These are phyloP conservation scores for Acrossocheilus fasciatus DNA, from an alignment of 2,797 vertebrate genomes.

Conservation along the genomic window DNA sequence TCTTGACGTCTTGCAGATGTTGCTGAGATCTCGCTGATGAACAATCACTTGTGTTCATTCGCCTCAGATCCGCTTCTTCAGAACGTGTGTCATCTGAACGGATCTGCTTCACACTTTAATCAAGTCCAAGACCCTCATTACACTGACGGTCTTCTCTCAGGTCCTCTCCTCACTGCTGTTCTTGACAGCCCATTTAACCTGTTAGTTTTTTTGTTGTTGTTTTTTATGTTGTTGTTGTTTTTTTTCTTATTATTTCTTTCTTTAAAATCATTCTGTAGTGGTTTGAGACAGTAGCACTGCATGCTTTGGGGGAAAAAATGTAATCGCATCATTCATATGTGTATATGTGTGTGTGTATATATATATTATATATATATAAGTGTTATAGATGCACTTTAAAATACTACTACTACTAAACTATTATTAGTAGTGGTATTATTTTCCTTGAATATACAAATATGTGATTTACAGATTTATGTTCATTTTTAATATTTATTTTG, in stretches of 20 bases:
- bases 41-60: slow-evolving; percentile 1
- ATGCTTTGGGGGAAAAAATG: no score
- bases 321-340: no score
- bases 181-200: neutral
- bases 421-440: no score
- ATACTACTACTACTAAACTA: no score
- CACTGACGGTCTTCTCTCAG: neutral
- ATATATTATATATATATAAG: no score
- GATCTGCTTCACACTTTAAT: neutral
- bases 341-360: no score
- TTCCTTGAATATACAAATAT: no score
- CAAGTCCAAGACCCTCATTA: neutral
- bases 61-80: neutral
- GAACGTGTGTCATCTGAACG: neutral
- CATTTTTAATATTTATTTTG: no score
- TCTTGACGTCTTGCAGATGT: slow-evolving; percentile 20
- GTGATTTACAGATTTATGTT: no score
- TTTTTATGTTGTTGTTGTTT: no score
- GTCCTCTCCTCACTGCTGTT: slow-evolving; percentile 5
- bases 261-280: neutral
- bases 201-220: no score
- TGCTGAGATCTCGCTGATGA: slow-evolving; percentile 1
- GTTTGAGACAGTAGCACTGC: neutral
- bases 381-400: no score
- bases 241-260: neutral